A percentile compares a stretch with the other conserved stretches of the same genome.
phyloP scores from a whole-genome alignment of 2,888 invertebrate species.

The Ellobium chinense region DNA sequence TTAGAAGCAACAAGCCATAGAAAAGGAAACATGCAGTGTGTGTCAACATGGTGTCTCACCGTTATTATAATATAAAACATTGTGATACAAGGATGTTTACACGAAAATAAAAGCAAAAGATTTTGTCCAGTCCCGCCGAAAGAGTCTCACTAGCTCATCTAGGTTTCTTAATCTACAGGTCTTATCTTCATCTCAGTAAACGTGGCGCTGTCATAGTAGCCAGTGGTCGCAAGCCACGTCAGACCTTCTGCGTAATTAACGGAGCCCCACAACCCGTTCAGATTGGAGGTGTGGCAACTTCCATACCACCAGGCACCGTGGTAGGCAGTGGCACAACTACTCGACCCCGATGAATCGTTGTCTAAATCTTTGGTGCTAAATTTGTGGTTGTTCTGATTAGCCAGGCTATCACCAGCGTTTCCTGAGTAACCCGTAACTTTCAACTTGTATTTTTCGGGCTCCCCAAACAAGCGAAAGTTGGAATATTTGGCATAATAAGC shows the following conservation, averaged over 20 bases:
- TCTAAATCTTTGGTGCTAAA: slow-evolving; percentile 76
- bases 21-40: no score
- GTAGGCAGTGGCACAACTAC: slow-evolving; percentile 74
- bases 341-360: slow-evolving; percentile 69
- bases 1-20: no score
- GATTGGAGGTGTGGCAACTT: background rate
- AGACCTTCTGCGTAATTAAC: background rate
- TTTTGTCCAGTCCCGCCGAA: no score
- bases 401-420: slow-evolving; percentile 74
- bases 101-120: no score
- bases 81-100: no score
- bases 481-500: background rate
- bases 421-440: slow-evolving; percentile 66
- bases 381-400: slow-evolving; percentile 72
- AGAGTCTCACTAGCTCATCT: no score
- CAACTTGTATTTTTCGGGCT: slow-evolving; percentile 66
- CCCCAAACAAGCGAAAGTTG: slow-evolving; percentile 58
- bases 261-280: slow-evolving; percentile 16
- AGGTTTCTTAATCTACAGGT: background rate
- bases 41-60: no score
- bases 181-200: slow-evolving; percentile 29
- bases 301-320: slow-evolving; percentile 77
- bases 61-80: no score
- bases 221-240: background rate
- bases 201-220: background rate